These are phyloP conservation scores for Myotis davidii DNA, from an alignment of 2,113 vertebrate species.

Conservation along the genomic window DNA sequence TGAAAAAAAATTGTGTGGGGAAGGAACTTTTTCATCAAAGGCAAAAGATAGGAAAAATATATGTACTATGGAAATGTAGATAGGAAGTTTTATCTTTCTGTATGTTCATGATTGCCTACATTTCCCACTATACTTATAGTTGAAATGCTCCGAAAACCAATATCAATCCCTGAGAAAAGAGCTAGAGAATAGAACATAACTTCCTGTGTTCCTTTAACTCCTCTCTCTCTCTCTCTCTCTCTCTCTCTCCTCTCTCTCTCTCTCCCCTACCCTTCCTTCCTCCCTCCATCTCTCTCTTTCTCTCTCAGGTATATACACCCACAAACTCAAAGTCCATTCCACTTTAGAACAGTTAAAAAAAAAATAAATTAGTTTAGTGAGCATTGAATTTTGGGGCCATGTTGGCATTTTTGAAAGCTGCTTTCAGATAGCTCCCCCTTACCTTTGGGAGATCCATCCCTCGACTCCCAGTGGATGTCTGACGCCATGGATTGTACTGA, in stretches of 20 bases:
- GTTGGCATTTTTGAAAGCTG: not conserved
- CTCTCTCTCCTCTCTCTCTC: not conserved
- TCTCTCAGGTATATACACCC: not conserved
- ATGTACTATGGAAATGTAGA: not conserved
- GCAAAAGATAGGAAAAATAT: constrained; percentile 24
- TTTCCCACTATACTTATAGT: constrained; percentile 13
- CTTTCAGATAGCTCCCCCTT: not conserved
- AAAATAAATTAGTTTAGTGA: not conserved
- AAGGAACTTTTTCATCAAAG: constrained; percentile 58
- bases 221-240: not conserved
- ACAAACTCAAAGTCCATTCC: not conserved
- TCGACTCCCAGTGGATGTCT: not conserved
- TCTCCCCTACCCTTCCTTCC: not conserved
- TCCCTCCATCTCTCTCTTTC: fast-evolving
- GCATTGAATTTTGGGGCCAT: not conserved
- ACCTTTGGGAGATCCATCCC: no score
- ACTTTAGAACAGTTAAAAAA: not conserved
- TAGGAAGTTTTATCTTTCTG: constrained; percentile 57
- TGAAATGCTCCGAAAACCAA: constrained; percentile 37
- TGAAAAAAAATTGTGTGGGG: constrained; percentile 49
- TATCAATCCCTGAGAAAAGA: not conserved
- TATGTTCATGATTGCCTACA: constrained; percentile 45
- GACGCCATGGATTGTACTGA: not conserved
- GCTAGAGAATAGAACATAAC: not conserved
- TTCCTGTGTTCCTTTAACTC: no score